Percentiles rank a stretch among this genome's conserved stretches.
These are phyloP conservation scores for Amaurobius ferox DNA, from an alignment of 2,888 invertebrate genomes.

Conservation along the genomic window DNA sequence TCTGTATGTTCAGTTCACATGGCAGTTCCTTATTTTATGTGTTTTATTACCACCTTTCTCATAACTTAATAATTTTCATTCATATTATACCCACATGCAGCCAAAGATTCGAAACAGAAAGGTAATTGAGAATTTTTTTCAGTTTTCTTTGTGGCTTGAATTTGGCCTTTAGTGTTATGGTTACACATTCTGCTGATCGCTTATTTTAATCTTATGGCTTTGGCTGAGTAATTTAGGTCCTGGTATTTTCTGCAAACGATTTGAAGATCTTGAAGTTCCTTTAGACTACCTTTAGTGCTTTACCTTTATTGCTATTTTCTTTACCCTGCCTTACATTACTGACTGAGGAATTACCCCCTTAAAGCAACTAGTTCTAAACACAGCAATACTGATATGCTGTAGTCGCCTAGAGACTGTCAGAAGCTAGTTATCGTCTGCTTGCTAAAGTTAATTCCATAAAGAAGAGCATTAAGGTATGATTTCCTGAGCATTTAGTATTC, in stretches of 20 bases:
- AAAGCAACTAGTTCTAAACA: background rate
- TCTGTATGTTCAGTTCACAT: slow-evolving; percentile 3
- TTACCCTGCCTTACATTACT: background rate
- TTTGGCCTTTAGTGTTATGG: slow-evolving; percentile 56
- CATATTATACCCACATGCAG: slow-evolving; percentile 68
- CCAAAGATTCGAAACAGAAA: slow-evolving; percentile 72
- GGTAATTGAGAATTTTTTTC: slow-evolving; percentile 62
- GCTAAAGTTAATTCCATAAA: background rate
- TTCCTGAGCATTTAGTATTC: background rate
- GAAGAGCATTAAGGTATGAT: background rate
- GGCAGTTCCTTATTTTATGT: slow-evolving; percentile 36
- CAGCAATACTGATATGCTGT: background rate
- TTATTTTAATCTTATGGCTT: slow-evolving; percentile 57
- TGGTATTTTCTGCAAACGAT: slow-evolving; percentile 14
- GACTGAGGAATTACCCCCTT: background rate
- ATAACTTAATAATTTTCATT: slow-evolving; percentile 51
- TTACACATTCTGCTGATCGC: slow-evolving; percentile 47
- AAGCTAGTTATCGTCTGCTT: background rate
- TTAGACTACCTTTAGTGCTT: slow-evolving; percentile 56
- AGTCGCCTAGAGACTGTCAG: background rate
- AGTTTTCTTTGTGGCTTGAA: slow-evolving; percentile 54
- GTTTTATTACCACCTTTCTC: slow-evolving; percentile 29
- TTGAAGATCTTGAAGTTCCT: slow-evolving; percentile 15
- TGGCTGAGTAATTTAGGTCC: slow-evolving; percentile 62
- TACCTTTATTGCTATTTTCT: slow-evolving; percentile 13